Evolutionary conservation across 2,113 vertebrate species (phyloP), one percentile per base, ranked within the genome.

Genomic region (Glaucidium brasilianum): DNA sequence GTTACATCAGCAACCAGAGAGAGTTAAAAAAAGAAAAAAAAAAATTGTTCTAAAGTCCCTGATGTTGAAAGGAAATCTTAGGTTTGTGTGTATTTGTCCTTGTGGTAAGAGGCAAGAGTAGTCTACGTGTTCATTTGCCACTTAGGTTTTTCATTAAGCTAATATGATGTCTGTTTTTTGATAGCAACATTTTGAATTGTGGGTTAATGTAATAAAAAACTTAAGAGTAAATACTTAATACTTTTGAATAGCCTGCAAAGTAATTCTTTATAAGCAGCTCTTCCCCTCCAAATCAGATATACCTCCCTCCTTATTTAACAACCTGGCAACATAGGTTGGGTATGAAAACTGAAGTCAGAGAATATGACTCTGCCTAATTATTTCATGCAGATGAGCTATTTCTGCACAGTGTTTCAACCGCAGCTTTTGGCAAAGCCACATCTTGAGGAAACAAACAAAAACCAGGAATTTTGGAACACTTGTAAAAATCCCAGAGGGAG

Each of bases 1-100:
- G 92, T 97, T 98, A 98, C 94, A 97, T 98, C 91, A 97, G 97
- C 95, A 97, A 96, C 94, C 85, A 87, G 80, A 80, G 93, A 32
- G 68, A 97, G 86, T 91, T 95, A 64, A 88, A 92, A 85, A 75
- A 94, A 58, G 27, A 30, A 29, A 64, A 75, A 95, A 83, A 83
- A 77, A 56, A 10, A 78, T 32, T 69, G 53, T 94, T 92, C 68
- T 81, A 91, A 94, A 52, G 49, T 77, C 87, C 60, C 64, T 63
- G 85, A 60, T 88, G 63, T 6, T 62, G 88, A 86, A 91, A 89
- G 72, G 69, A 67, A 75, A 62, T 60, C 23, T 63, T 49, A 6
- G 50, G 20, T 68, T 60, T 85, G 32, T 93, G 80, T 76, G 43
- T 59, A 1, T 77, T 35, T 81, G 12, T 77, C 27, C 43, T 47